Base-by-base conservation (phyloP, 2,888 invertebrate species). In the Meloe dianella region DNA sequence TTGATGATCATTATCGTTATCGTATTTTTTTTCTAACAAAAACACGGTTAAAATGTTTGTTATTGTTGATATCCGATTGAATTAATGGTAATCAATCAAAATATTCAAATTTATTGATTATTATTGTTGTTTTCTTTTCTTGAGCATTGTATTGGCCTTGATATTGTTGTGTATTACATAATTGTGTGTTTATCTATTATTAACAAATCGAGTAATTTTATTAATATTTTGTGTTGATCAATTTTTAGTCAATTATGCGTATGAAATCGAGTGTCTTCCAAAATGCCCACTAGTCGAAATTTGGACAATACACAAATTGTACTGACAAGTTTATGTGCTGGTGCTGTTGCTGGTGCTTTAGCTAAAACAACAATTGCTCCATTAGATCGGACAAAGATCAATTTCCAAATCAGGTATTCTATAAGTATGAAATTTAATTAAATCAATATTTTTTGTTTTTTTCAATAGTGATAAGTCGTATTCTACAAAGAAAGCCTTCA, bases 301-400 rank as follows among this genome's bases (percentile, higher is more conserved):
- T 80, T 86, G 66, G 82, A 83, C 65, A 89, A 89, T 76, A 82
- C 88, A 30, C 86, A 90, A 78, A 84, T 88, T 66, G 91, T 96
- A 63, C 79, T 91, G 72, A 93, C 95, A 66, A 97, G 97, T 75
- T 87, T 98, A 74, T 84, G 91, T 60, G 92, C 98, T 0, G 99
- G 99, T 35, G 98, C 98, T 0, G 84, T 91, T 22, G 98, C 99
- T 30, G 99, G 99, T 22, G 97, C 96, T 3, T 76, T 94, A 67
- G 98, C 98, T 29, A 99, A 99, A 86, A 96, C 98, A 0, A 89
- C 90, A 58, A 98, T 99, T 75, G 99, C 99, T 1, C 99, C 99
- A 0, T 86, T 99, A 63, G 99, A 99, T 85, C 88, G 99, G 69
- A 95, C 98, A 71, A 99, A 99, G 88, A 99, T 99, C 75, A 97